Conservation (phyloP, 2,113 vertebrate genomes). For the Gallinago jamesoni region DNA sequence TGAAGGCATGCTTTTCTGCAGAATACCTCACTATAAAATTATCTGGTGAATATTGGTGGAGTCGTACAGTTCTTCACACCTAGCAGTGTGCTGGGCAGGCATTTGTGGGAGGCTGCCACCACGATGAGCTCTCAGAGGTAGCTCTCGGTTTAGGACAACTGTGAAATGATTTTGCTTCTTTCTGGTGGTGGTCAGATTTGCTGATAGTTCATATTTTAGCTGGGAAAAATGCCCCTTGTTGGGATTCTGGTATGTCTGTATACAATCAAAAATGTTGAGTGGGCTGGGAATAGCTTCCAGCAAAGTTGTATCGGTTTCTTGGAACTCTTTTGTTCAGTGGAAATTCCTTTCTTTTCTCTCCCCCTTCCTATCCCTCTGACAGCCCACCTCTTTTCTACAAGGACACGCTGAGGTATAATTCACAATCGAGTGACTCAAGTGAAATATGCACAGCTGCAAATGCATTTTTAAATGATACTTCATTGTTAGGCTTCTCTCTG, state of each 20-base stretch:
- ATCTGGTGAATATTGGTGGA: neutral
- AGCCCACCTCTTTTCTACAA: conserved; percentile 43
- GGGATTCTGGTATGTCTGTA: conserved; percentile 56
- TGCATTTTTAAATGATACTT: neutral
- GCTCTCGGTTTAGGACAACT: neutral
- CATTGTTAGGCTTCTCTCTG: neutral
- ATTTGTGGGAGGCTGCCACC: neutral
- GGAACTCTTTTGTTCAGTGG: conserved; percentile 42
- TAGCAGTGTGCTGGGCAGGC: neutral
- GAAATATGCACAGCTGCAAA: conserved; percentile 43
- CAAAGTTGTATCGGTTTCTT: conserved; percentile 41
- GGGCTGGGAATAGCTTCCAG: conserved; percentile 53
- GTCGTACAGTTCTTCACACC: neutral
- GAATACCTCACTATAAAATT: neutral
- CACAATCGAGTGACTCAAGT: neutral
- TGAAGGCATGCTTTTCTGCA: neutral
- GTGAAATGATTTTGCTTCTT: neutral
- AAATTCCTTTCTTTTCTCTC: conserved; percentile 39
- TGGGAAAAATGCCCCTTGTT: conserved; percentile 64
- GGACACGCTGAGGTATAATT: conserved; percentile 41
- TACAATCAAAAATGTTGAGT: conserved; percentile 62
- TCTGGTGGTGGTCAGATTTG: conserved; percentile 75
- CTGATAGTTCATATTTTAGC: conserved; percentile 78
- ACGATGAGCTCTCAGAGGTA: neutral
- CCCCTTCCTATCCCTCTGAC: neutral